Evolutionary conservation across 2,888 invertebrate genomes (phyloP).

Genomic region (Azorinus chamasolen): DNA sequence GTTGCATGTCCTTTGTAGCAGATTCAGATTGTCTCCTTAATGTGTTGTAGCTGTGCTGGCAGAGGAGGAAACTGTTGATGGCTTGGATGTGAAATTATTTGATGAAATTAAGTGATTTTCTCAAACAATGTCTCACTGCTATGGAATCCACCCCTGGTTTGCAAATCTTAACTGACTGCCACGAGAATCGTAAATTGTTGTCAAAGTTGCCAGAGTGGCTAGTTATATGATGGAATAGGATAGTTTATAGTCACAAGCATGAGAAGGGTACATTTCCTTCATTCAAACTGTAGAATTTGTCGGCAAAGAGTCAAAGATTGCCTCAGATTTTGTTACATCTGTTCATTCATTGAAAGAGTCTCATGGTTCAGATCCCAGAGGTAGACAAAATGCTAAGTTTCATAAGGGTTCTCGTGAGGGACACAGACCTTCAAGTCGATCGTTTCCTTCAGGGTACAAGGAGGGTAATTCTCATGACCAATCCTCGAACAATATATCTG

Average conservation of each 20-base stretch:
- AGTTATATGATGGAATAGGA: constrained; percentile 27
- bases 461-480: too few relatives aligned
- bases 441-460: too few relatives aligned
- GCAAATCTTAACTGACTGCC: constrained; percentile 29
- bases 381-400: not conserved
- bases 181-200: constrained; percentile 50
- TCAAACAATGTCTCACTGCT: too few relatives aligned
- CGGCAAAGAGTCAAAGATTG: too few relatives aligned
- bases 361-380: not conserved
- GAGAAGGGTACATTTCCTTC: constrained; percentile 24
- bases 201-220: constrained; percentile 52
- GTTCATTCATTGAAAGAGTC: not conserved
- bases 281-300: constrained; percentile 18
- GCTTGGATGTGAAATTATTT: too few relatives aligned
- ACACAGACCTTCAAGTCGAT: not conserved
- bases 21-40: too few relatives aligned
- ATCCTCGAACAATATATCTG: too few relatives aligned
- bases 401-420: not conserved
- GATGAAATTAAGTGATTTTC: constrained; percentile 34
- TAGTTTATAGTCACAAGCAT: constrained; percentile 22
- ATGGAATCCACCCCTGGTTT: constrained; percentile 22
- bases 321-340: too few relatives aligned
- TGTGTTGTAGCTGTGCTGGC: too few relatives aligned
- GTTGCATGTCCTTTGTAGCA: too few relatives aligned
- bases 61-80: too few relatives aligned